Evolutionary conservation across 1,140 invertebrate genomes (phyloP), one percentile per base, ranked within the genome.

Genomic region (Solenopsis invicta): DNA sequence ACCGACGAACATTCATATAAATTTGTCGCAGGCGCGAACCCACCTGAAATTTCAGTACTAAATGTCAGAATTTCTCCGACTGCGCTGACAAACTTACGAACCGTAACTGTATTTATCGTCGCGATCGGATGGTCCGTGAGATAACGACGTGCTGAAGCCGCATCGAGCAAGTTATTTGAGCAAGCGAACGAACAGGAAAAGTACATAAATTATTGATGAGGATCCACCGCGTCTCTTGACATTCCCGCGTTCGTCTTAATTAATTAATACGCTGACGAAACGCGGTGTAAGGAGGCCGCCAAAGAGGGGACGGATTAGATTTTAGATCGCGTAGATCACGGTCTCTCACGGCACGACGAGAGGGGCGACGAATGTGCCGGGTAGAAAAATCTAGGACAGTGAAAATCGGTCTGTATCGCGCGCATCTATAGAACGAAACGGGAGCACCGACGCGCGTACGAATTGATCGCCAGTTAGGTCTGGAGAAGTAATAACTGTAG

Each of bases 371-470:
- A 77, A 81, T 54, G 64, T 69, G 61, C 52, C 66, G 50, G 50
- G 48, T 66, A 92, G 78, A 91, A 91, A 91, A 92, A 92, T 91
- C 88, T 90, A 92, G 89, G 87, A 89, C 90, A 86, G 90, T 91
- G 91, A 91, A 91, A 92, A 92, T 87, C 84, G 77, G 66, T 56
- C 84, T 54, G 81, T 88, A 71, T 87, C 78, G 52, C 34, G 62
- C 59, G 62, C 54, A 69, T 88, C 69, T 84, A 64, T 52, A 45
- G 56, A 81, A 88, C 50, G 81, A 90, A 92, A 92, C 88, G 90
- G 88, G 91, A 89, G 67, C 90, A 81, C 29, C 71, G 50, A 50
- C 74, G 64, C 75, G 18, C 59, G 41, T 41, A 56, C 64, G 37
- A 77, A 72, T 72, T 89, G 87, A 87, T 90, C 74, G 59, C 24